A percentile compares a stretch with the other conserved stretches of the same genome.
Evolutionary conservation across 1,140 invertebrate genomes (phyloP).

Genomic region (Drosophila fuyamai): DNA sequence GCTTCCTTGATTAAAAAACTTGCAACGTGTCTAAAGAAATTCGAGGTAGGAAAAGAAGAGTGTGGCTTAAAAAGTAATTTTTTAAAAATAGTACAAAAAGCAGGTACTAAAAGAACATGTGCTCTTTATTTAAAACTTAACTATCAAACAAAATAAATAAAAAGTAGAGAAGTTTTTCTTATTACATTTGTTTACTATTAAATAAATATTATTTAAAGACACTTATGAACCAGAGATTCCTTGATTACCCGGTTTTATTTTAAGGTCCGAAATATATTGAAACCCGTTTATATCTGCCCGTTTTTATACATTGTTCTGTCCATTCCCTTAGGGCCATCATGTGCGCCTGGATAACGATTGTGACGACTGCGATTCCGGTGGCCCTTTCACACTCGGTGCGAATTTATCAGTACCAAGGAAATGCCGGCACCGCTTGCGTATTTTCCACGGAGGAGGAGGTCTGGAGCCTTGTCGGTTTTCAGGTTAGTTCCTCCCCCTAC

Average conservation of each 20-base stretch:
- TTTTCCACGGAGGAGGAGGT: conserved; percentile 88
- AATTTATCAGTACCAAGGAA: conserved; percentile 87
- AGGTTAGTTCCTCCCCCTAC: conserved; percentile 81
- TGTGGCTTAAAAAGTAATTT: not conserved
- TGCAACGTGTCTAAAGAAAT: not conserved
- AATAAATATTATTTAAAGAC: not conserved
- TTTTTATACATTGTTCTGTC: not conserved
- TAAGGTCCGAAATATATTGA: not conserved
- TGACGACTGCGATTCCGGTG: conserved; percentile 91
- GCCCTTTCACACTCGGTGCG: conserved; percentile 92
- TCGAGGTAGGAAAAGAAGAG: not conserved
- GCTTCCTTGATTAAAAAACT: conserved; percentile 21
- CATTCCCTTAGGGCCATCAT: conserved; percentile 88
- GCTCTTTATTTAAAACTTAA: too few relatives aligned
- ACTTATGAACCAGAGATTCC: not conserved
- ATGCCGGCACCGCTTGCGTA: conserved; percentile 88
- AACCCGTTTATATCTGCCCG: not conserved
- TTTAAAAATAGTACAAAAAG: not conserved
- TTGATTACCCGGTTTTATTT: not conserved
- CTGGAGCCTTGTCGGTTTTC: conserved; percentile 90
- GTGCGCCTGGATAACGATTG: conserved; percentile 92
- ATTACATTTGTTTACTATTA: too few relatives aligned
- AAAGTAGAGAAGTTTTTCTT: too few relatives aligned
- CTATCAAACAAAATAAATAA: too few relatives aligned
- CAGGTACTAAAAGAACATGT: not conserved